Evolutionary conservation across 1,140 invertebrate genomes (phyloP).

Genomic region (Eriocheir sinensis): DNA sequence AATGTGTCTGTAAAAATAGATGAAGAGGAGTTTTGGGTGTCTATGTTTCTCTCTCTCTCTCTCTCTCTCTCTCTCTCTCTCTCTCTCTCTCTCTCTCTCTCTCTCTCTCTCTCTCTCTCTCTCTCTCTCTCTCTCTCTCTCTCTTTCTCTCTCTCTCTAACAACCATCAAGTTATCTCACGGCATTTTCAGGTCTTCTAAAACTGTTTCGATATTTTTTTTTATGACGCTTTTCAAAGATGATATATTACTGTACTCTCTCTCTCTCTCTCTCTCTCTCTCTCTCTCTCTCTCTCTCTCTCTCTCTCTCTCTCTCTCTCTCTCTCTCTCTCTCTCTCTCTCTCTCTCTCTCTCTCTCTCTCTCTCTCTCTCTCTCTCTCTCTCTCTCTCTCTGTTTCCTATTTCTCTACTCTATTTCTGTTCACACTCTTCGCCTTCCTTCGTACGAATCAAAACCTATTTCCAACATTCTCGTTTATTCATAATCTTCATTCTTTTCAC

Average conservation of each 20-base stretch:
- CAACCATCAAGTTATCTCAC: neutral
- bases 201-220: neutral
- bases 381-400: too few species aligned
- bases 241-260: too few species aligned
- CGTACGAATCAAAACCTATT: too few species aligned
- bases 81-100: neutral
- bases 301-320: conserved; percentile 12
- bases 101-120: conserved; percentile 17
- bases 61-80: neutral
- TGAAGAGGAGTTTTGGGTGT: too few species aligned
- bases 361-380: too few species aligned
- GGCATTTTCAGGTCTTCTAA: neutral
- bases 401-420: too few species aligned
- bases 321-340: neutral
- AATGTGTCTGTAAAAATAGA: too few species aligned
- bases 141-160: neutral
- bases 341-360: neutral
- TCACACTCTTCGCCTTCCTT: too few species aligned
- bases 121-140: neutral
- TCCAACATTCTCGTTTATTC: too few species aligned
- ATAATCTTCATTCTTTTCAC: too few species aligned
- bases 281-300: conserved; percentile 9
- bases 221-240: neutral
- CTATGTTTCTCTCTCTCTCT: neutral
- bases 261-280: neutral